These are phyloP conservation scores for Oryzias curvinotus DNA, from an alignment of 2,113 vertebrate genomes.

Conservation along the genomic window DNA sequence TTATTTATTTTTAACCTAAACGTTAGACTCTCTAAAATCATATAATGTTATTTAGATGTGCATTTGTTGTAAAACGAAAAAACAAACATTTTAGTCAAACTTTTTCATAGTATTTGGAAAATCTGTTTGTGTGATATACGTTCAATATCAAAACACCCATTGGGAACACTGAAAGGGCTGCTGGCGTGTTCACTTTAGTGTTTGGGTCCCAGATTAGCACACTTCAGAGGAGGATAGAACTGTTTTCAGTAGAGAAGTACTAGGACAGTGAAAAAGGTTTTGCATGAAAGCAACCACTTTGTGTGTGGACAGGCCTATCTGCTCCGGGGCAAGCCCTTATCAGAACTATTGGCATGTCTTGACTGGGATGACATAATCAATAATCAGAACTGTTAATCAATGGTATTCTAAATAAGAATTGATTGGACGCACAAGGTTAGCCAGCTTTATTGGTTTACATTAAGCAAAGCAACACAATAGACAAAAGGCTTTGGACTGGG, in stretches of 20 bases:
- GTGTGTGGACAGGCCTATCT: slow-evolving; percentile 56
- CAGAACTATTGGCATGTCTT: slow-evolving; percentile 76
- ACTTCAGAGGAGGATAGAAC: slow-evolving; percentile 22
- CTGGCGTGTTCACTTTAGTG: slow-evolving; percentile 65
- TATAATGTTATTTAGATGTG: background rate
- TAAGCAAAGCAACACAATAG: slow-evolving; percentile 79
- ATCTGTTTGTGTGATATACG: slow-evolving; percentile 11
- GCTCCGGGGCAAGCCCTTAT: slow-evolving; percentile 73
- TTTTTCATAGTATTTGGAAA: slow-evolving; percentile 4
- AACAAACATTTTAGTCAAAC: too few species aligned
- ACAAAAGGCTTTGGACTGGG: slow-evolving; percentile 67
- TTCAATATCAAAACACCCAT: slow-evolving; percentile 46
- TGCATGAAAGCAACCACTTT: slow-evolving; percentile 9
- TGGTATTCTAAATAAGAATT: slow-evolving; percentile 83
- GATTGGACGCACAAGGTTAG: slow-evolving; percentile 80
- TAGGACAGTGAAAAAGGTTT: slow-evolving; percentile 10
- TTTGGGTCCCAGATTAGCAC: slow-evolving; percentile 55
- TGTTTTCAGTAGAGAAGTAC: slow-evolving; percentile 18
- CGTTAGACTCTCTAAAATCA: too few species aligned
- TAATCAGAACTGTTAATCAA: slow-evolving; percentile 85
- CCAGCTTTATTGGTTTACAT: slow-evolving; percentile 81
- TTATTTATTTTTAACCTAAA: too few species aligned
- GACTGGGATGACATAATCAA: slow-evolving; percentile 79
- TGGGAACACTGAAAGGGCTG: slow-evolving; percentile 56
- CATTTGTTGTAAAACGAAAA: background rate